Percentiles rank a stretch among this genome's conserved stretches.
These are phyloP conservation scores for Leptinotarsa defecta DNA, from an alignment of 1,140 invertebrate species.

Conservation along the genomic window DNA sequence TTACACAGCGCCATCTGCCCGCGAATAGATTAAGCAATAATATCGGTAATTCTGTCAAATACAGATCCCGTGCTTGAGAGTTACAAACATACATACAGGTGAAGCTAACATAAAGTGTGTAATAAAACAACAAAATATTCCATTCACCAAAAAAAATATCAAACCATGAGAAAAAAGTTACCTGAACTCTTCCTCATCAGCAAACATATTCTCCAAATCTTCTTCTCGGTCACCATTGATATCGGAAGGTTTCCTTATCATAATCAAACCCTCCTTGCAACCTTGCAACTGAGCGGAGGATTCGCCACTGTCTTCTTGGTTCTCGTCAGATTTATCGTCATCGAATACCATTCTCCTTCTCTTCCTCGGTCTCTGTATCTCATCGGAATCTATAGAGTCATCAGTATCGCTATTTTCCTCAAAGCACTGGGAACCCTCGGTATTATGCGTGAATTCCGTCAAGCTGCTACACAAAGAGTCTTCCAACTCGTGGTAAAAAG, in stretches of 20 bases:
- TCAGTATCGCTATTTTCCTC: constrained; percentile 17
- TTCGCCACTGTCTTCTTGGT: background rate
- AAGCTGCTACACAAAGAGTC: constrained; percentile 49
- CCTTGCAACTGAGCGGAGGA: background rate
- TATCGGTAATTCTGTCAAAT: too few species aligned
- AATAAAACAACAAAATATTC: too few species aligned
- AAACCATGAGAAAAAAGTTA: background rate
- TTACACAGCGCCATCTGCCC: too few species aligned
- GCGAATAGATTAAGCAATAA: too few species aligned
- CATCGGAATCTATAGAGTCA: constrained; percentile 17
- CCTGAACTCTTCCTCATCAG: constrained; percentile 28
- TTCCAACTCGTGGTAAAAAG: constrained; percentile 47
- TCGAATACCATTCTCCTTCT: constrained; percentile 11
- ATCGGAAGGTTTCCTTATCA: constrained; percentile 15
- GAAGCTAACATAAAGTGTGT: too few species aligned
- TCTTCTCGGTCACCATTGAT: constrained; percentile 20
- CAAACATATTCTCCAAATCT: constrained; percentile 22
- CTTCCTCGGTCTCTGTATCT: constrained; percentile 16
- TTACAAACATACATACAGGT: too few species aligned
- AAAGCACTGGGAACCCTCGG: constrained; percentile 35
- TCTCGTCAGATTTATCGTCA: constrained; percentile 19
- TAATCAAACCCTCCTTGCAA: background rate
- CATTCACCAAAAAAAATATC: too few species aligned
- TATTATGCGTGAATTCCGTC: constrained; percentile 43
- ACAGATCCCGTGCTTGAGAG: too few species aligned